phyloP scores from a whole-genome alignment of 2,113 vertebrate species.

The Cochlearius cochlearius region DNA sequence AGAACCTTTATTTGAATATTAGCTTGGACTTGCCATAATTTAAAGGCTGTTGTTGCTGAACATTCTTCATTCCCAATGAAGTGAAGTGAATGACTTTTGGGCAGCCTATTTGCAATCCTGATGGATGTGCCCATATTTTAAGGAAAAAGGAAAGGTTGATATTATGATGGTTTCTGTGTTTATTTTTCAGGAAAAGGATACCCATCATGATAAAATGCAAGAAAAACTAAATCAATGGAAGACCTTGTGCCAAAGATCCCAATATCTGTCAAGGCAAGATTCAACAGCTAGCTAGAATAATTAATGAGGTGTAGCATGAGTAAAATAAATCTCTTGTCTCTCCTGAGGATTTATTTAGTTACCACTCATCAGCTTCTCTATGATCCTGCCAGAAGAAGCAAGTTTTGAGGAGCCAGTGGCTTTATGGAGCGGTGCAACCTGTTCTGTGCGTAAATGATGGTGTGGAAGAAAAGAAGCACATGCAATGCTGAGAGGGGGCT shows the following conservation, averaged over 20 bases:
- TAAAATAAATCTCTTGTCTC: not conserved
- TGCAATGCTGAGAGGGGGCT: not conserved
- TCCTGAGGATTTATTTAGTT: not conserved
- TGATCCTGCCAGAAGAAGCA: not conserved
- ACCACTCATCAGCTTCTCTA: not conserved
- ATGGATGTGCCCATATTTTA: not conserved
- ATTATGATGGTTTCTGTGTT: not conserved
- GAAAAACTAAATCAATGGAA: not conserved
- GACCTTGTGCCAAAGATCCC: not conserved
- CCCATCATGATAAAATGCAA: not conserved
- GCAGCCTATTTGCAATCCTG: not conserved
- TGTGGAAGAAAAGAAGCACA: not conserved
- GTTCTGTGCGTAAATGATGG: not conserved
- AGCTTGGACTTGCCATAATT: not conserved
- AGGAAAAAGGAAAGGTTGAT: not conserved
- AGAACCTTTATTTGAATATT: not conserved
- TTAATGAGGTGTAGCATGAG: not conserved
- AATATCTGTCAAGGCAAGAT: not conserved
- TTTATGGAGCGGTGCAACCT: not conserved
- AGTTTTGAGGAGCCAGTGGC: not conserved
- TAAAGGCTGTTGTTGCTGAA: not conserved
- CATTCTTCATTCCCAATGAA: not conserved
- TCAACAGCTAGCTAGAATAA: not conserved
- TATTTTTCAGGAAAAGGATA: not conserved
- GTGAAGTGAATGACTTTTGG: not conserved